Conservation (phyloP, 2,888 invertebrate species). For the Mythimna lalbum region DNA sequence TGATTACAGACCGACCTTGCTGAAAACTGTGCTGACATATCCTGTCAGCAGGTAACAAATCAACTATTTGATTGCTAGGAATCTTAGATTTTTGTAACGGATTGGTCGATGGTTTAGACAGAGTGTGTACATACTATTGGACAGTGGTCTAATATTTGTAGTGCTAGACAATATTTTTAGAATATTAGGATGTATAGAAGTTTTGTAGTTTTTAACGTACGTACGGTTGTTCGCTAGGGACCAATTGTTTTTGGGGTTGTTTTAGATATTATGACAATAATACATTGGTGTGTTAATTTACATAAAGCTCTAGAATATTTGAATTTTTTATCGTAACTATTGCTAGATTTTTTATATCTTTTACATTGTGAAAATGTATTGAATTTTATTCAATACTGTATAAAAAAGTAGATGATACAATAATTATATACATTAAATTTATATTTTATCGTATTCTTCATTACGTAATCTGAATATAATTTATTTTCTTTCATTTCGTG, state of each 20-base stretch:
- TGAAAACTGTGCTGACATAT: slow-evolving; percentile 90
- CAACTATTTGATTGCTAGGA: slow-evolving; percentile 86
- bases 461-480: slow-evolving; percentile 28
- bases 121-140: slow-evolving; percentile 68
- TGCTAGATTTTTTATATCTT: slow-evolving; percentile 58
- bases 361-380: slow-evolving; percentile 43
- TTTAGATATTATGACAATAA: slow-evolving; percentile 66
- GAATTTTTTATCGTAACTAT: slow-evolving; percentile 47
- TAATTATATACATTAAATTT: slow-evolving; percentile 41
- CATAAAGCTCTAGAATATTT: slow-evolving; percentile 57
- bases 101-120: slow-evolving; percentile 75
- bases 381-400: slow-evolving; percentile 43
- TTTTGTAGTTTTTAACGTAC: slow-evolving; percentile 69
- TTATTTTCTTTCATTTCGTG: slow-evolving; percentile 40
- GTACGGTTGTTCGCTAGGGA: slow-evolving; percentile 72
- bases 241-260: slow-evolving; percentile 68
- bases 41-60: slow-evolving; percentile 90
- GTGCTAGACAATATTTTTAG: slow-evolving; percentile 76
- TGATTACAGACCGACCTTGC: slow-evolving; percentile 90
- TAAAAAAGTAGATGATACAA: slow-evolving; percentile 52
- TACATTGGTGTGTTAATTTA: slow-evolving; percentile 53
- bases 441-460: slow-evolving; percentile 40
- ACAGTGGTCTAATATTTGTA: slow-evolving; percentile 69
- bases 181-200: slow-evolving; percentile 73
- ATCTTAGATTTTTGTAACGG: slow-evolving; percentile 78